These are phyloP conservation scores for Cynaeus angustus DNA, from an alignment of 2,888 invertebrate genomes.

Conservation along the genomic window DNA sequence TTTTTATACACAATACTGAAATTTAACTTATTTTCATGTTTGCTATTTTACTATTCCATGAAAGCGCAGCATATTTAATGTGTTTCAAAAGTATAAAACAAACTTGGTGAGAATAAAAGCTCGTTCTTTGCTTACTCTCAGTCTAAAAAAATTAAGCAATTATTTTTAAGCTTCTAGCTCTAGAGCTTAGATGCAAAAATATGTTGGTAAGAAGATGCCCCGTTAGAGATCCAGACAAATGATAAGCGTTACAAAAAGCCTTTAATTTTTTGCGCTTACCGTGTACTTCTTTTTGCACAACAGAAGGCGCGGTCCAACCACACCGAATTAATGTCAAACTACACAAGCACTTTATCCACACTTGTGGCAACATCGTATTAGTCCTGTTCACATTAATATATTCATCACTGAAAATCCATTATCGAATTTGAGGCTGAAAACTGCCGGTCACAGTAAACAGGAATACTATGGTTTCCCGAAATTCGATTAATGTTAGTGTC, in stretches of 20 bases:
- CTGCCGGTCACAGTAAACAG: slow-evolving; percentile 12
- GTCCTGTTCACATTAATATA: slow-evolving; percentile 5
- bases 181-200: too few species aligned
- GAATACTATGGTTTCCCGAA: slow-evolving; percentile 12
- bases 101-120: too few species aligned
- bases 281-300: slow-evolving; percentile 51
- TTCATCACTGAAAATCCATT: slow-evolving; percentile 35
- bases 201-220: too few species aligned
- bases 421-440: slow-evolving; percentile 11
- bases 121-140: too few species aligned
- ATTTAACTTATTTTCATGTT: too few species aligned
- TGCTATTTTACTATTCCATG: too few species aligned
- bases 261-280: slow-evolving; percentile 32
- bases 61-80: too few species aligned
- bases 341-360: slow-evolving; percentile 58
- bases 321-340: slow-evolving; percentile 54
- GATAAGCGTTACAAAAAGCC: neutral
- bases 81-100: too few species aligned
- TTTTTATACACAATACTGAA: too few species aligned
- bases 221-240: too few species aligned
- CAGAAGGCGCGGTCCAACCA: slow-evolving; percentile 51
- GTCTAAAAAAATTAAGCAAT: too few species aligned
- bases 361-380: slow-evolving; percentile 56
- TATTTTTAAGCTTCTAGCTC: too few species aligned
- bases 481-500: slow-evolving; percentile 34